These are phyloP conservation scores for Oreocharis arfaki DNA, from an alignment of 2,113 vertebrate genomes.

Conservation along the genomic window DNA sequence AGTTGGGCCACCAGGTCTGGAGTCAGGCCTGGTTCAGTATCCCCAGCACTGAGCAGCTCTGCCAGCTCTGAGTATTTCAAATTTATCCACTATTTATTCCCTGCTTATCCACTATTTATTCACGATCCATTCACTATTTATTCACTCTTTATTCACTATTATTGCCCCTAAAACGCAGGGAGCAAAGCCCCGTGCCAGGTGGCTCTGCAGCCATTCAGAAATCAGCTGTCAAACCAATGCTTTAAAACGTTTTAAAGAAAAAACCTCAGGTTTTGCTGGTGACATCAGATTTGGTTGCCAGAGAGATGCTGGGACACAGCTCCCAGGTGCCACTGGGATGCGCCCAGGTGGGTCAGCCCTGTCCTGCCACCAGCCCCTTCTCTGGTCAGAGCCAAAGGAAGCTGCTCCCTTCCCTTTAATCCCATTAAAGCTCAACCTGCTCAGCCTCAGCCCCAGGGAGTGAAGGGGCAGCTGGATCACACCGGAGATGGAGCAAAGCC, in stretches of 20 bases:
- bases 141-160: neutral
- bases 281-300: neutral
- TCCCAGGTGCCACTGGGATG: rapidly evolving
- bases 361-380: neutral
- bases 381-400: neutral
- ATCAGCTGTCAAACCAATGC: neutral
- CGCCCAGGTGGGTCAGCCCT: neutral
- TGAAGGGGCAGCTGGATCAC: neutral
- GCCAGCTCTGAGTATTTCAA: neutral
- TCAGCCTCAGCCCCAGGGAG: neutral
- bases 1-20: neutral
- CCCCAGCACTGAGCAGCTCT: neutral
- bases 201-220: neutral
- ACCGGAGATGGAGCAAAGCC: neutral
- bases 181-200: rapidly evolving
- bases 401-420: neutral
- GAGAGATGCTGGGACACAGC: no score
- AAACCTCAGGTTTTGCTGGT: neutral
- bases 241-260: neutral
- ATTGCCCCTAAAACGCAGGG: neutral
- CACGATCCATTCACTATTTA: neutral
- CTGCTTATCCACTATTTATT: neutral
- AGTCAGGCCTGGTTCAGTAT: neutral
- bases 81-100: neutral
- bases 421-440: neutral